Percentiles rank a stretch among this genome's conserved stretches.
Evolutionary conservation across 2,888 invertebrate species (phyloP).

Genomic region (Siphlonurus alternatus): DNA sequence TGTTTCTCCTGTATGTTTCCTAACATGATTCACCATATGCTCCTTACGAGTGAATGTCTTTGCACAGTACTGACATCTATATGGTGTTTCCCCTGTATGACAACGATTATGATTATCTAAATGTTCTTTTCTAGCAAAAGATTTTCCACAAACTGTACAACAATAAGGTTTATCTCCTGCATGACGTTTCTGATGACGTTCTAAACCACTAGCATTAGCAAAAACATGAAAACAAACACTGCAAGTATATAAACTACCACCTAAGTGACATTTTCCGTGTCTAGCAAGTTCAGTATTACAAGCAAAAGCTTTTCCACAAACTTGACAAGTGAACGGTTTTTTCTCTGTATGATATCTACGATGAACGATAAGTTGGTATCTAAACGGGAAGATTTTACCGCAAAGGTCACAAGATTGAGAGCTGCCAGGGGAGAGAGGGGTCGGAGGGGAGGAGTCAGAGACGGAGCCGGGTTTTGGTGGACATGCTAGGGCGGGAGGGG

Average conservation of each 20-base stretch:
- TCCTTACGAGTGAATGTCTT: conserved; percentile 62
- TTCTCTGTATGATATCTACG: conserved; percentile 69
- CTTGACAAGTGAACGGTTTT: conserved; percentile 63
- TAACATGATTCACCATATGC: conserved; percentile 61
- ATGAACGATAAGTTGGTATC: conserved; percentile 75
- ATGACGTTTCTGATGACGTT: conserved; percentile 64
- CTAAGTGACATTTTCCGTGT: conserved; percentile 71
- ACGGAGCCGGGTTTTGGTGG: conserved; percentile 21
- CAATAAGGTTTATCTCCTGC: conserved; percentile 72
- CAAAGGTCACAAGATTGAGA: conserved; percentile 68
- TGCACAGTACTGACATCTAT: conserved; percentile 52
- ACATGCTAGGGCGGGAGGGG: conserved; percentile 8
- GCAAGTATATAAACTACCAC: conserved; percentile 57
- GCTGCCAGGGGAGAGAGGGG: conserved; percentile 34
- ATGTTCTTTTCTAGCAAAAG: conserved; percentile 74
- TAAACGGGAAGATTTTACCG: conserved; percentile 72
- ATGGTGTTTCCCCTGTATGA: conserved; percentile 12
- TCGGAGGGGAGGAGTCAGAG: conserved; percentile 26
- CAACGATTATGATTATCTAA: conserved; percentile 61
- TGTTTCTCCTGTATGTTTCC: conserved; percentile 59
- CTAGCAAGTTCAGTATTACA: conserved; percentile 61
- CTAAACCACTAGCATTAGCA: conserved; percentile 49
- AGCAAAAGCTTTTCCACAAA: conserved; percentile 69
- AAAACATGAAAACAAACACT: conserved; percentile 56
- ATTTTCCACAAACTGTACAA: conserved; percentile 71